Evolutionary conservation across 2,888 invertebrate genomes (phyloP), one percentile per base, ranked within the genome.

Genomic region (Mimas tiliae): DNA sequence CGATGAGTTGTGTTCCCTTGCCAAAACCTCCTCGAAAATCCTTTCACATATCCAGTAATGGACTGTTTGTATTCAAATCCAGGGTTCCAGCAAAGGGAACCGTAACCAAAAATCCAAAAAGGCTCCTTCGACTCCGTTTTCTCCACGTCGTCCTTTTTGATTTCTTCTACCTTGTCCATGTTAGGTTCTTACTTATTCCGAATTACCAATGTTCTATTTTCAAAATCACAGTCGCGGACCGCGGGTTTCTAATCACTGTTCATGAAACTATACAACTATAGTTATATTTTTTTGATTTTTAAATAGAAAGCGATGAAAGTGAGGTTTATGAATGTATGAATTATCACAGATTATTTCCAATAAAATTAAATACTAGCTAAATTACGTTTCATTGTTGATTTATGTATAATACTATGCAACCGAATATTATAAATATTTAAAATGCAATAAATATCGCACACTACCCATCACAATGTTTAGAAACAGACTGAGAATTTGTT

Each of bases 71-170:
- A 98, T 65, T 96, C 96, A 86, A 99, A 99, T 64, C 99, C 98
- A 0, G 98, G 98, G 89, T 97, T 96, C 99, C 99, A 99, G 89
- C 98, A 97, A 63, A 99, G 89, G 0, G 98, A 98, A 4, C 99
- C 99, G 80, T 99, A 99, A 0, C 98, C 99, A 83, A 99, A 99
- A 34, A 99, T 95, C 98, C 98, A 99, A 82, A 97, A 86, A 21
- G 94, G 92, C 68, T 94, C 94, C 63, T 86, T 92, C 73, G 76
- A 73, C 55, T 69, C 69, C 48, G 42, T 64, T 34, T 51, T 65
- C 66, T 67, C 63, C 47, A 33, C 45, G n/a, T 45, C 19, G 64
- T 68, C 69, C 63, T 69, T 70, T 63, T 67, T 70, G 3, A 63
- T 69, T 64, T 67, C 69, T 67, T 68, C 68, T 64, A 66, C n/a